Evolutionary conservation across 37 sponge, comb jelly and placozoan species (phyloP).

Genomic region (Beroe ovata): DNA sequence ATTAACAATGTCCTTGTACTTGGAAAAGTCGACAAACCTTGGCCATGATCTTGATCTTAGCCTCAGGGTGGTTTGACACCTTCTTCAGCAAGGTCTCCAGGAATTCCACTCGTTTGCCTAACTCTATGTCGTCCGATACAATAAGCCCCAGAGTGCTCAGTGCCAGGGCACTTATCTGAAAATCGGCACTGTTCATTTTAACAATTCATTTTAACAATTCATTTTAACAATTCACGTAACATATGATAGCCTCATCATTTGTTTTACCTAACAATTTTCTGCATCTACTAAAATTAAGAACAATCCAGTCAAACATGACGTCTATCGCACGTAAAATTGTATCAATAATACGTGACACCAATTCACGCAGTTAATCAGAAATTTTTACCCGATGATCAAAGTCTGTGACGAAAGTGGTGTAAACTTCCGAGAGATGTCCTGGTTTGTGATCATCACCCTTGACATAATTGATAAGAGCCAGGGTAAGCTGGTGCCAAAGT

Average conservation of each 20-base stretch:
- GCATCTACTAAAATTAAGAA: too few species aligned
- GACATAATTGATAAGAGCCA: constrained; percentile 50
- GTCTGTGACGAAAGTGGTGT: constrained; percentile 52
- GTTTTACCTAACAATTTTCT: too few species aligned
- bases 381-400: constrained; percentile 48
- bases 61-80: constrained; percentile 40
- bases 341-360: too few species aligned
- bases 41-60: constrained; percentile 53
- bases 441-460: constrained; percentile 14
- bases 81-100: constrained; percentile 37
- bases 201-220: too few species aligned
- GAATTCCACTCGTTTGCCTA: constrained; percentile 18
- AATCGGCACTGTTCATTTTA: too few species aligned
- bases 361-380: too few species aligned
- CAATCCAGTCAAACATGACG: too few species aligned
- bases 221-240: too few species aligned
- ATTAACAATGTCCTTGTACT: too few species aligned
- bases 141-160: constrained; percentile 34
- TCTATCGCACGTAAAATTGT: too few species aligned
- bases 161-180: constrained; percentile 33
- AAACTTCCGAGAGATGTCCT: constrained; percentile 23
- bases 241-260: too few species aligned
- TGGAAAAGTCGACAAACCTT: constrained; percentile 40
- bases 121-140: constrained; percentile 22
- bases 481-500: constrained; percentile 53